Evolutionary conservation across 2,888 invertebrate genomes (phyloP).

Genomic region (Alloplasta piceator): DNA sequence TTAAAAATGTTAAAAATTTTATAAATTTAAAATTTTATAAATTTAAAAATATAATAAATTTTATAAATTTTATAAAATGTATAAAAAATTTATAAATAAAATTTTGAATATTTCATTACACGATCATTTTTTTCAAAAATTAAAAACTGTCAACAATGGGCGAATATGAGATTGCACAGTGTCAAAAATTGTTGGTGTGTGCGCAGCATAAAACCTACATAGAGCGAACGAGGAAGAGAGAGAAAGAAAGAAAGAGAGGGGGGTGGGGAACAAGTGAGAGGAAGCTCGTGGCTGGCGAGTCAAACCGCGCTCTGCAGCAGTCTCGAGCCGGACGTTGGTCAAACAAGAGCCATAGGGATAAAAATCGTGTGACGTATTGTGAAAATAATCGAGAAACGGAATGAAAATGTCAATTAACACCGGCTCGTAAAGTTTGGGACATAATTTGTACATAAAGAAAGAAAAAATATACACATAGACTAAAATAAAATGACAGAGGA

Average conservation of each 20-base stretch:
- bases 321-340: constrained; percentile 70
- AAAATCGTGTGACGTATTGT: not conserved
- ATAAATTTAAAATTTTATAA: not conserved
- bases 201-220: constrained; percentile 35
- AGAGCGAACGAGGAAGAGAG: constrained; percentile 24
- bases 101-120: too few relatives aligned
- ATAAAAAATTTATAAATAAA: too few relatives aligned
- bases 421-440: not conserved
- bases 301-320: constrained; percentile 55
- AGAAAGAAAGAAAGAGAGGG: constrained; percentile 34
- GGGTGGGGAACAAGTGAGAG: constrained; percentile 24
- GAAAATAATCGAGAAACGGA: not conserved
- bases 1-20: too few relatives aligned
- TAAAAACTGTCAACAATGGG: too few relatives aligned
- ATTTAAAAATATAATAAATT: not conserved
- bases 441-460: not conserved
- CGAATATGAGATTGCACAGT: not conserved
- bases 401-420: not conserved
- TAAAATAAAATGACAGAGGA: not conserved
- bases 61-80: not conserved
- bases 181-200: constrained; percentile 18
- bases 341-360: constrained; percentile 45
- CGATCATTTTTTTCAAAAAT: too few relatives aligned
- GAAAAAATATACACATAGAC: not conserved
- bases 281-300: constrained; percentile 48